Evolutionary conservation across 1,140 invertebrate genomes (phyloP).

Genomic region (Colletes latitarsis): DNA sequence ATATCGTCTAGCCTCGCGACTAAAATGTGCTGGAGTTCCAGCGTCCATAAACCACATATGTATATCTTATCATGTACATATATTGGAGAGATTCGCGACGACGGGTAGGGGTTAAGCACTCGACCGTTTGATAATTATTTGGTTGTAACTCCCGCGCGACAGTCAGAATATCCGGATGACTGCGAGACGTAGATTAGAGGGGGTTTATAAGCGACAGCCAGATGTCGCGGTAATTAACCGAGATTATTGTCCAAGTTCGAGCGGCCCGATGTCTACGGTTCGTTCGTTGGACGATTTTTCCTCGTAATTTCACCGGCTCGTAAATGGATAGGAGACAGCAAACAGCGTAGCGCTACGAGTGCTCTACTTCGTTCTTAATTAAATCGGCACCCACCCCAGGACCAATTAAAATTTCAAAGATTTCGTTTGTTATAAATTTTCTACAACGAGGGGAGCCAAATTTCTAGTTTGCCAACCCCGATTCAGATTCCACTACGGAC

Average conservation of each 20-base stretch:
- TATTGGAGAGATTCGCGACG: neutral
- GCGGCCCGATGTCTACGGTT: conserved; percentile 48
- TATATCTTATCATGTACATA: too few relatives aligned
- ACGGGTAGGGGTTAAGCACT: conserved; percentile 47
- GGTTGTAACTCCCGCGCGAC: conserved; percentile 75
- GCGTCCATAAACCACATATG: too few relatives aligned
- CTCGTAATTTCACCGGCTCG: conserved; percentile 54
- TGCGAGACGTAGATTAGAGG: conserved; percentile 63
- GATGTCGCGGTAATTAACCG: conserved; percentile 80
- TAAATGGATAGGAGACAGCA: conserved; percentile 48
- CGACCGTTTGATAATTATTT: conserved; percentile 72
- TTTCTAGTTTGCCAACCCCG: neutral
- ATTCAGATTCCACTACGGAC: neutral
- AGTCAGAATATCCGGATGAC: conserved; percentile 63
- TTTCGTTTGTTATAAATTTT: conserved; percentile 33
- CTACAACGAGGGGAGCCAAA: neutral
- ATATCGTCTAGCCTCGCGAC: too few relatives aligned
- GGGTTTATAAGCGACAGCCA: conserved; percentile 76
- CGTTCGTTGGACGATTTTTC: conserved; percentile 59
- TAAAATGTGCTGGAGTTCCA: too few relatives aligned
- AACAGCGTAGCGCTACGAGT: neutral
- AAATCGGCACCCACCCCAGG: conserved; percentile 23
- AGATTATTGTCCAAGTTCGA: conserved; percentile 78
- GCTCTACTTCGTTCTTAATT: conserved; percentile 44
- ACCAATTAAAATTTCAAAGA: conserved; percentile 46